phyloP scores from a whole-genome alignment of 2,888 invertebrate species.

The Pyrgus malvae region DNA sequence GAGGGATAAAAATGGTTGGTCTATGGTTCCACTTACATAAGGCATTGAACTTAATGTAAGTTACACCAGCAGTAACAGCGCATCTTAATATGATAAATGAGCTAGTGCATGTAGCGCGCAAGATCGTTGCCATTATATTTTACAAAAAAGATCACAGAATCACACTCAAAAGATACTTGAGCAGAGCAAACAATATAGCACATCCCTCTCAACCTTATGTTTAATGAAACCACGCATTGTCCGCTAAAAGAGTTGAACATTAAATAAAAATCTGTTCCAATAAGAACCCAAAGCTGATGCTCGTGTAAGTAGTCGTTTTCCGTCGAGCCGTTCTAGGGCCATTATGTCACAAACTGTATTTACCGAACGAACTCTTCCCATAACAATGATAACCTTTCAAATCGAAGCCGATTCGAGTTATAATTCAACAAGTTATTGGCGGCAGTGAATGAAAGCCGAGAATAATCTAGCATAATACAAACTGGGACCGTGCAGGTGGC shows the following conservation, averaged over 20 bases:
- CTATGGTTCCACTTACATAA: too few species aligned
- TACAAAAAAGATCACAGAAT: too few species aligned
- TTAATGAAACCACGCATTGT: neutral
- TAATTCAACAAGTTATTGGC: slow-evolving; percentile 60
- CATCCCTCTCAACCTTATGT: neutral
- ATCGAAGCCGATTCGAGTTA: slow-evolving; percentile 37
- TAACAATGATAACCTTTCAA: slow-evolving; percentile 33
- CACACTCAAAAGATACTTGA: too few species aligned
- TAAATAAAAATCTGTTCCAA: slow-evolving; percentile 14
- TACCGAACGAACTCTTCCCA: slow-evolving; percentile 21
- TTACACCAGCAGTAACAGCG: too few species aligned
- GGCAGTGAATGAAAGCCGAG: slow-evolving; percentile 56
- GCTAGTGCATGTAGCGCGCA: too few species aligned
- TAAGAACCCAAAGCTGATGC: slow-evolving; percentile 12
- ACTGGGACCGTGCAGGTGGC: slow-evolving; percentile 71
- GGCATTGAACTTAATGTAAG: too few species aligned
- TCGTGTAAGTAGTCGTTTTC: slow-evolving; percentile 23
- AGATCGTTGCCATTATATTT: too few species aligned
- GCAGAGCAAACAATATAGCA: neutral
- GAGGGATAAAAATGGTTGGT: too few species aligned
- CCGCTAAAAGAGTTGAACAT: slow-evolving; percentile 1
- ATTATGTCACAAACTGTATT: slow-evolving; percentile 27
- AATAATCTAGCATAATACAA: slow-evolving; percentile 69
- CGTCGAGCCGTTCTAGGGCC: slow-evolving; percentile 17
- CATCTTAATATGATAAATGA: too few species aligned